Evolutionary conservation across 2,113 vertebrate species (phyloP).

Genomic region (Melanotaenia duboulayi): DNA sequence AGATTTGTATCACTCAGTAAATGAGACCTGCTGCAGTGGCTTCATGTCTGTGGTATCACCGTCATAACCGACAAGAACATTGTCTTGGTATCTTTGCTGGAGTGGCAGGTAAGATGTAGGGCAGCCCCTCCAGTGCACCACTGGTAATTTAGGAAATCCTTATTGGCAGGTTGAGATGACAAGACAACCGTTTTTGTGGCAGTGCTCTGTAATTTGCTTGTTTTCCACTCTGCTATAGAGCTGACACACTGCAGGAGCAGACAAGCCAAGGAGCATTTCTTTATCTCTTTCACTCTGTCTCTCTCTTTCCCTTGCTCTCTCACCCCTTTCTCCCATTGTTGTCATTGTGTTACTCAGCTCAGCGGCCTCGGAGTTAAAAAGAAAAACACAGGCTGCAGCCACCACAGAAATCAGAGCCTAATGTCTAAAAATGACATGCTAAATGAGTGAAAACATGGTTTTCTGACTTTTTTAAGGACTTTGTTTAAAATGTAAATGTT

Average conservation of each 20-base stretch:
- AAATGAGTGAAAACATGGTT: not conserved
- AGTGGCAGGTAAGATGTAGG: slow-evolving; percentile 79
- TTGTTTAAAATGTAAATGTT: not conserved
- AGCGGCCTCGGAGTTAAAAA: slow-evolving; percentile 52
- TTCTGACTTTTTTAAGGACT: not conserved
- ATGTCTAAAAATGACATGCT: slow-evolving; percentile 16
- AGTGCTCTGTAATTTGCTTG: slow-evolving; percentile 83
- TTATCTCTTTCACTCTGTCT: slow-evolving; percentile 10
- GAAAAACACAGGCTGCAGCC: slow-evolving; percentile 52
- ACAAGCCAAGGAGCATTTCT: slow-evolving; percentile 38
- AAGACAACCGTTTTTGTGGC: slow-evolving; percentile 81
- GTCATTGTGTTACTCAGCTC: slow-evolving; percentile 61
- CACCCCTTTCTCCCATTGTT: slow-evolving; percentile 57
- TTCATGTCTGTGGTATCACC: slow-evolving; percentile 15
- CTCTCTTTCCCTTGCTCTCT: slow-evolving; percentile 28
- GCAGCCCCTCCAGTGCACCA: slow-evolving; percentile 76
- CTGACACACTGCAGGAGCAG: slow-evolving; percentile 69
- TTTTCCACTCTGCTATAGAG: slow-evolving; percentile 82
- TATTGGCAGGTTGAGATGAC: slow-evolving; percentile 85
- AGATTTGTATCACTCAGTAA: not conserved
- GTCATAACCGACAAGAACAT: slow-evolving; percentile 5
- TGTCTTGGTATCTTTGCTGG: slow-evolving; percentile 21
- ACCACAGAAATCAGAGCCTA: slow-evolving; percentile 30
- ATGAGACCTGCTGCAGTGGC: not conserved
- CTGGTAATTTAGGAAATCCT: slow-evolving; percentile 86